Evolutionary conservation across 2,797 vertebrate species (phyloP).

Genomic region (Tokudaia tokunoshimensis): DNA sequence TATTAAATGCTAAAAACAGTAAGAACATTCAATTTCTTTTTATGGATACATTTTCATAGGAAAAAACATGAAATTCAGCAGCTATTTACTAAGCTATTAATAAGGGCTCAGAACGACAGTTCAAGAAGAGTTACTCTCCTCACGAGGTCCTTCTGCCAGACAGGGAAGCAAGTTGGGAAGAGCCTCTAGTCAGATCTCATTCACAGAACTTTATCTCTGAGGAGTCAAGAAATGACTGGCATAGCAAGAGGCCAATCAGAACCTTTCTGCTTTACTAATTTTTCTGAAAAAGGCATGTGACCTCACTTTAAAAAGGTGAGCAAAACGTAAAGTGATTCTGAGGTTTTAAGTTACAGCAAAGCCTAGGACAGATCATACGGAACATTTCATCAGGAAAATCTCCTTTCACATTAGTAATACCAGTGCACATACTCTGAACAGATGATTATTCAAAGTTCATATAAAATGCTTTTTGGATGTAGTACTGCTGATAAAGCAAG

Average conservation of each 20-base stretch:
- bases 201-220: not conserved
- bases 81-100: constrained; percentile 16
- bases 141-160: not conserved
- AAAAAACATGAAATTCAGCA: constrained; percentile 23
- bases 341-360: not conserved
- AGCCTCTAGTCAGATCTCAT: not conserved
- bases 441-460: constrained; percentile 13
- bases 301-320: constrained; percentile 15
- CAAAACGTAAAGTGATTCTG: not conserved
- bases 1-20: not conserved
- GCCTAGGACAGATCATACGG: not conserved
- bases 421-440: not conserved
- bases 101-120: not conserved
- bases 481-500: not conserved
- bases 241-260: not conserved
- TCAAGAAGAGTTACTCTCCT: not conserved
- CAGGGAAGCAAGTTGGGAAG: not conserved
- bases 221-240: not conserved
- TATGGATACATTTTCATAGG: constrained; percentile 2
- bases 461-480: not conserved
- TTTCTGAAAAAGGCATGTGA: constrained; percentile 25
- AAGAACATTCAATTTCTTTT: constrained; percentile 21
- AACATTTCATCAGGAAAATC: not conserved
- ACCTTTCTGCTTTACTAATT: not conserved
- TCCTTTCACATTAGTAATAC: constrained; percentile 29